These are phyloP conservation scores for Cantharis rustica DNA, from an alignment of 2,888 invertebrate species.

Conservation along the genomic window DNA sequence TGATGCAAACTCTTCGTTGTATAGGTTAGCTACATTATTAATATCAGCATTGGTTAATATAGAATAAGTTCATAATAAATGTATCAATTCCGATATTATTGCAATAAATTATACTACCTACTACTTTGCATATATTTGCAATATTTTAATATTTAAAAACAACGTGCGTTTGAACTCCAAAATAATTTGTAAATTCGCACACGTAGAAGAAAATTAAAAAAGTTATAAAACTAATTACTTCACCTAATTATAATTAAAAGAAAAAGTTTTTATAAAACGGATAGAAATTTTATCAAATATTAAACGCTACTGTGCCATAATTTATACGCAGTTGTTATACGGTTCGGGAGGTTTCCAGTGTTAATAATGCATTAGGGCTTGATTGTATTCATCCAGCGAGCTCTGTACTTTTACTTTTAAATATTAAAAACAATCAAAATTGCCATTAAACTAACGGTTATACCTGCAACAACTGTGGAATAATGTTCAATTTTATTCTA, in stretches of 20 bases:
- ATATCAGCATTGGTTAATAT: neutral
- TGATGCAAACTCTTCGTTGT: neutral
- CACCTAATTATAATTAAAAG: neutral
- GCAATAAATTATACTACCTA: no score
- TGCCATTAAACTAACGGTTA: neutral
- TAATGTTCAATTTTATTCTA: neutral
- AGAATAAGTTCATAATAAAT: neutral
- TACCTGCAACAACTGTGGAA: neutral
- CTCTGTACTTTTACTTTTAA: constrained; percentile 17
- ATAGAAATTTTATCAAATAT: neutral
- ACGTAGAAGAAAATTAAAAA: neutral
- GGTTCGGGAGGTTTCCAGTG: constrained; percentile 14
- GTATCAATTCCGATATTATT: no score
- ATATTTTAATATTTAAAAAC: neutral
- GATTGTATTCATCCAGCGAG: constrained; percentile 18
- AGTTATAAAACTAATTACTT: neutral
- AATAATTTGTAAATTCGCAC: neutral
- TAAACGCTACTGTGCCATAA: neutral
- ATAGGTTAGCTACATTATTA: neutral
- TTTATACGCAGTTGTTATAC: neutral
- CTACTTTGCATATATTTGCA: neutral
- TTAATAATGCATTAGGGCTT: constrained; percentile 21
- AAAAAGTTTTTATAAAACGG: neutral
- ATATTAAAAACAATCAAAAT: constrained; percentile 10
- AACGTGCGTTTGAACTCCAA: neutral